Conservation (phyloP, 2,113 vertebrate genomes). For the Cynopterus brachyotis region DNA sequence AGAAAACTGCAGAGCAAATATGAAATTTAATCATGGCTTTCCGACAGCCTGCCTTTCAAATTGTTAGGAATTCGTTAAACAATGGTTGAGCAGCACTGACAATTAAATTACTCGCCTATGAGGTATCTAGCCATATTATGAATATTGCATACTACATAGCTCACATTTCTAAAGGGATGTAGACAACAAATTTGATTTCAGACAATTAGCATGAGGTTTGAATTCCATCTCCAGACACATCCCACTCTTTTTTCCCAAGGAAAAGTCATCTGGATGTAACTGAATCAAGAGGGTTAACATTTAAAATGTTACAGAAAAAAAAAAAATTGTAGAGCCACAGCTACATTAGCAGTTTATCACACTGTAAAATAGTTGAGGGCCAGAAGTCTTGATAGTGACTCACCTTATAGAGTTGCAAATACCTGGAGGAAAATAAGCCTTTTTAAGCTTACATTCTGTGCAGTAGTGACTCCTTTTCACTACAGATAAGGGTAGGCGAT, state of each 20-base stretch:
- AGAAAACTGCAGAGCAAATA: slow-evolving; percentile 81
- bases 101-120: slow-evolving; percentile 83
- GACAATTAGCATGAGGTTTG: slow-evolving; percentile 78
- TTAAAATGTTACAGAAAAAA: slow-evolving; percentile 60
- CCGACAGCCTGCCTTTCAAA: slow-evolving; percentile 77
- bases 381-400: background rate
- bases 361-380: background rate
- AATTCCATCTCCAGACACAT: slow-evolving; percentile 76
- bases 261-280: slow-evolving; percentile 74
- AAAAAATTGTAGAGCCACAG: background rate
- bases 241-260: slow-evolving; percentile 68
- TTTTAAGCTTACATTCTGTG: background rate
- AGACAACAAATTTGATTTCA: slow-evolving; percentile 81
- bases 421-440: background rate
- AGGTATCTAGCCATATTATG: slow-evolving; percentile 81
- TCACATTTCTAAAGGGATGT: slow-evolving; percentile 76
- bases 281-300: slow-evolving; percentile 66
- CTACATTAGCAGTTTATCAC: background rate
- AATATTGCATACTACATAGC: slow-evolving; percentile 79
- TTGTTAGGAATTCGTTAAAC: slow-evolving; percentile 85
- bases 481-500: background rate
- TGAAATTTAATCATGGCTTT: slow-evolving; percentile 80
- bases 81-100: slow-evolving; percentile 79
- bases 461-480: background rate
- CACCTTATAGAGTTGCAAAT: background rate